These are phyloP conservation scores for Phymastichus coffea DNA, from an alignment of 1,140 invertebrate genomes.

Conservation along the genomic window DNA sequence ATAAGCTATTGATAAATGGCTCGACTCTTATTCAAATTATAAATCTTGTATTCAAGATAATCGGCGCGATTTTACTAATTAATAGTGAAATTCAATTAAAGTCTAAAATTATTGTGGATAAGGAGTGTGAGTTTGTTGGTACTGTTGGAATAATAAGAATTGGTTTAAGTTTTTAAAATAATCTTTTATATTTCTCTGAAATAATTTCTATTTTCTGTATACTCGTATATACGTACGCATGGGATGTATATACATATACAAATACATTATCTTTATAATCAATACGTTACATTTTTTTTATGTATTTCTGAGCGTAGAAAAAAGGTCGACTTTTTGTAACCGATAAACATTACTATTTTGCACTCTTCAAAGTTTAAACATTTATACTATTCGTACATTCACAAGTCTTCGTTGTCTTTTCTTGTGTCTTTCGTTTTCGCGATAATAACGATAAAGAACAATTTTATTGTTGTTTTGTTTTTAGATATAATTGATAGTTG, in stretches of 20 bases:
- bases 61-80: neutral
- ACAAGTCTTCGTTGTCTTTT: constrained; percentile 1
- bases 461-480: no score
- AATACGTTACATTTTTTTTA: constrained; percentile 40
- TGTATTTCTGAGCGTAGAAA: constrained; percentile 34
- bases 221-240: constrained; percentile 27
- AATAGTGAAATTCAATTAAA: neutral
- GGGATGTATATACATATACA: constrained; percentile 40
- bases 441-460: constrained; percentile 40
- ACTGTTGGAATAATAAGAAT: constrained; percentile 2
- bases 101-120: neutral
- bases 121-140: no score
- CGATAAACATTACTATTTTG: constrained; percentile 11
- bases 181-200: constrained; percentile 49
- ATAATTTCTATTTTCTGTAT: constrained; percentile 38
- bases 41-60: neutral
- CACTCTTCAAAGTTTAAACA: constrained; percentile 16
- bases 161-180: constrained; percentile 46
- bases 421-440: neutral
- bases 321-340: constrained; percentile 24
- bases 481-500: constrained; percentile 36
- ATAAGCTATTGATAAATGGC: no score
- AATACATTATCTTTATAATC: constrained; percentile 47
- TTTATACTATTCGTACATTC: constrained; percentile 11
- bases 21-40: no score